Percentiles rank a stretch among this genome's conserved stretches.
These are phyloP conservation scores for Catharus minimus DNA, from an alignment of 2,113 vertebrate genomes.

Conservation along the genomic window DNA sequence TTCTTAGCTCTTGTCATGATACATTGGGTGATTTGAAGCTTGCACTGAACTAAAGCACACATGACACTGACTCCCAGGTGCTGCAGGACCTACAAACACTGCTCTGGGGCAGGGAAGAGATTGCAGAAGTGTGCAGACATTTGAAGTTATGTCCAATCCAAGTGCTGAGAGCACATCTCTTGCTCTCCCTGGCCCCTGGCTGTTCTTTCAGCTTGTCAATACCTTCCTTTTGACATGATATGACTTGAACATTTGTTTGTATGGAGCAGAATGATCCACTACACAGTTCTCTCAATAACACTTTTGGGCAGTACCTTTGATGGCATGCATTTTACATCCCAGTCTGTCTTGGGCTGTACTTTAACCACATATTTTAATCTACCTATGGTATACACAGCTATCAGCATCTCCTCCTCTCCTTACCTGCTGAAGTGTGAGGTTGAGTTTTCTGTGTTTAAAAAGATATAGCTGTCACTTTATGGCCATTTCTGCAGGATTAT, in stretches of 20 bases:
- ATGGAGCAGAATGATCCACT: neutral
- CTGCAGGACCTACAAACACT: neutral
- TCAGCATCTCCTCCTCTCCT: neutral
- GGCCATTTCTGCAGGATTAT: neutral
- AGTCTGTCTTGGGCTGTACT: neutral
- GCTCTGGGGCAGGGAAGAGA: neutral
- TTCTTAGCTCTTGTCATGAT: neutral
- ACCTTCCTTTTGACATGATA: neutral
- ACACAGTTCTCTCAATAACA: neutral
- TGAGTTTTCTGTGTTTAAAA: neutral
- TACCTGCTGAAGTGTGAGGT: neutral
- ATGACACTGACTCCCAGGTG: neutral
- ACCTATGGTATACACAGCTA: neutral
- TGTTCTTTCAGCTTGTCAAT: neutral
- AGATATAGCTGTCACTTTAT: neutral
- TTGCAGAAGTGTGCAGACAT: neutral
- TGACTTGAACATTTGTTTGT: neutral
- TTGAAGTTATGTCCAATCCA: neutral
- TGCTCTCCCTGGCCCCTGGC: fast-evolving
- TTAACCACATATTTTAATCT: neutral
- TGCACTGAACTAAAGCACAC: neutral
- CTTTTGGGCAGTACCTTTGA: neutral
- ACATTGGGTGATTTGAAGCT: neutral
- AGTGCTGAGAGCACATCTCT: neutral
- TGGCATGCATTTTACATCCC: neutral